Evolutionary conservation across 1,140 invertebrate species (phyloP), one percentile per base, ranked within the genome.

Genomic region (Bombus difficillimus): DNA sequence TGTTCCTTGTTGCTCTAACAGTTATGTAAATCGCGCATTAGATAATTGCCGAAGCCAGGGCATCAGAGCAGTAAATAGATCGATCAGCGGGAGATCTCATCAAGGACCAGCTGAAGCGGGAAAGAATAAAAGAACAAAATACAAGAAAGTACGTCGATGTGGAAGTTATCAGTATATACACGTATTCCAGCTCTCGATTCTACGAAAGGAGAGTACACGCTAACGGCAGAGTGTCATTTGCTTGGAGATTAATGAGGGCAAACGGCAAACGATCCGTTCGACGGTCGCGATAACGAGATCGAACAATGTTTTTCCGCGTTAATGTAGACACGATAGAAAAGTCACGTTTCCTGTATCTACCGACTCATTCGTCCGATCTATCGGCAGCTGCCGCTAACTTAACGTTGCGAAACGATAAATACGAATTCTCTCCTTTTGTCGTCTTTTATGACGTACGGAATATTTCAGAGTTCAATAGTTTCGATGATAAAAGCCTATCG

Each of bases 401-500:
- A 88, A 91, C 69, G 41, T 88, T 88, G 85, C n/a, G 12, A 83
- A 37, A 53, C 68, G 92, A 93, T 93, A 93, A 92, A 88, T 59
- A 81, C 53, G 39, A 88, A 71, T 81, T 68, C 71, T 66, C 64
- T 13, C 85, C 57, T 90, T 22, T 37, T 83, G 53, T 47, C 34
- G 81, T 71, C 22, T 79, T 69, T 57, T n/a, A 59, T 8, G 87
- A 85, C 73, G 81, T n/a, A 41, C 92, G 89, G 92, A 93, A 92
- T 92, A 93, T 94, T 90, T 93, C 86, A 83, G 84, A 88, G 77
- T 89, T 86, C 74, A 84, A 91, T 85, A 82, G 71, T 91, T 92
- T 82, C 47, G 47, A 84, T 76, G 89, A 93, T 92, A 92, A 93
- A 69, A 39, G 34, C 39, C 85, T 80, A 79, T 69, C 64, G 81